A percentile compares a stretch with the other conserved stretches of the same genome.
These are phyloP conservation scores for Brienomyrus brachyistius DNA, from an alignment of 2,113 vertebrate species.

Conservation along the genomic window DNA sequence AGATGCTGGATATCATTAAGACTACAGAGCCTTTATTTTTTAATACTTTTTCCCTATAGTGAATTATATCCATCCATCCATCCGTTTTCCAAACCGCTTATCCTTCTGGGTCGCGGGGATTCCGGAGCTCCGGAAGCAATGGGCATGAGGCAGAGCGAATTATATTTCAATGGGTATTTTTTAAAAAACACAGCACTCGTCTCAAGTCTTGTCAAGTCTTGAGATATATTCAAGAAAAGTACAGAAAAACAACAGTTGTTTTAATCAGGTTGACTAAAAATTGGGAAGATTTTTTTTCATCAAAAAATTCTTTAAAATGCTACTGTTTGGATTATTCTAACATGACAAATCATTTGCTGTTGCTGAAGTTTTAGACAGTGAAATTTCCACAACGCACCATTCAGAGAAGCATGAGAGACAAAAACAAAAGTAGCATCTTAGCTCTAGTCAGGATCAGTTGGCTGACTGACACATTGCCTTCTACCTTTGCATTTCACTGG, in stretches of 20 bases:
- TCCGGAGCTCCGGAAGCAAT: too few relatives aligned
- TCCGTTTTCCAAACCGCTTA: too few relatives aligned
- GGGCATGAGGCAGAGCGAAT: not conserved
- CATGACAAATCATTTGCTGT: not conserved
- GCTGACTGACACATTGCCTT: not conserved
- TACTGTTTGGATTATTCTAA: not conserved
- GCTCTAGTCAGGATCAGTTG: not conserved
- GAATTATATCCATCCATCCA: not conserved
- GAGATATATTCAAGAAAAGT: not conserved
- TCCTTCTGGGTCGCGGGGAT: too few relatives aligned
- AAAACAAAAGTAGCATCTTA: not conserved
- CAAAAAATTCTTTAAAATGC: not conserved
- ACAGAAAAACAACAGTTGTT: not conserved
- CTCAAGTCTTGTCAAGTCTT: not conserved
- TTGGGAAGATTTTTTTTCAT: not conserved
- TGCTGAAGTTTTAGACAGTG: not conserved
- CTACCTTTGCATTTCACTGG: not conserved
- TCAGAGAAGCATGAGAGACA: not conserved
- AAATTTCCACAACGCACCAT: not conserved
- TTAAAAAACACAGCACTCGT: not conserved
- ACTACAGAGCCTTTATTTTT: not conserved
- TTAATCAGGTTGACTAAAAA: not conserved
- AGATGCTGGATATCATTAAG: not conserved
- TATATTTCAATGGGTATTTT: not conserved
- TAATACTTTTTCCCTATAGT: not conserved